phyloP scores from a whole-genome alignment of 2,888 invertebrate genomes.

The Cecidostiba fungosa region DNA sequence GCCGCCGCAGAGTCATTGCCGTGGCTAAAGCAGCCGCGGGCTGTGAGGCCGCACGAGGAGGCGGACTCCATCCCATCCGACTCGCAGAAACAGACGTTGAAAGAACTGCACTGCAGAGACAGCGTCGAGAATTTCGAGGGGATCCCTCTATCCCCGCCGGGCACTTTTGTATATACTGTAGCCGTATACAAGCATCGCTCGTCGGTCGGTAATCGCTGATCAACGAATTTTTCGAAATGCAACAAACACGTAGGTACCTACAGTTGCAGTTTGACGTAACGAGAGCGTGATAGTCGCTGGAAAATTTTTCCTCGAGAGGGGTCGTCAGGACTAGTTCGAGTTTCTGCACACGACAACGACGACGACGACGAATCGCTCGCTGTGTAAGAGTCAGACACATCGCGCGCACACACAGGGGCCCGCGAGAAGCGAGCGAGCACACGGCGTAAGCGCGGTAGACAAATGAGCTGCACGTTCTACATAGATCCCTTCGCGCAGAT shows the following conservation, averaged over 20 bases:
- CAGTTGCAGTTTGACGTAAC: neutral
- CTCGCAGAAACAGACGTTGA: constrained; percentile 22
- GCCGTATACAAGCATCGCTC: too few species aligned
- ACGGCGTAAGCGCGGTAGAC: constrained; percentile 76
- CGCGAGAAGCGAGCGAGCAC: constrained; percentile 50
- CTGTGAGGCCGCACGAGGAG: constrained; percentile 8
- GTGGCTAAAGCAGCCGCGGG: constrained; percentile 22
- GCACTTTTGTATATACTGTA: too few species aligned
- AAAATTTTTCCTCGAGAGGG: neutral
- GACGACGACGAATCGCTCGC: constrained; percentile 31
- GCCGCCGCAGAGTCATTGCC: constrained; percentile 50
- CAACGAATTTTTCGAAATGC: too few species aligned
- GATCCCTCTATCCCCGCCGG: neutral
- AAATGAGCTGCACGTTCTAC: constrained; percentile 79
- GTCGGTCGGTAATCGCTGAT: neutral
- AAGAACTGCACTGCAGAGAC: neutral
- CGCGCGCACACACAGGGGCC: neutral
- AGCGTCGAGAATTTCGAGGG: constrained; percentile 27
- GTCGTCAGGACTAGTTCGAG: constrained; percentile 68
- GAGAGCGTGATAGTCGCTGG: neutral
- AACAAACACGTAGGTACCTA: too few species aligned
- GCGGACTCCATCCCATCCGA: constrained; percentile 1
- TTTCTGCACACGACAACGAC: constrained; percentile 69
- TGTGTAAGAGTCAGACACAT: neutral
- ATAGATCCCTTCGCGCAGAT: constrained; percentile 78